phyloP scores from a whole-genome alignment of 2,888 invertebrate genomes.

The Oligia strigilis region DNA sequence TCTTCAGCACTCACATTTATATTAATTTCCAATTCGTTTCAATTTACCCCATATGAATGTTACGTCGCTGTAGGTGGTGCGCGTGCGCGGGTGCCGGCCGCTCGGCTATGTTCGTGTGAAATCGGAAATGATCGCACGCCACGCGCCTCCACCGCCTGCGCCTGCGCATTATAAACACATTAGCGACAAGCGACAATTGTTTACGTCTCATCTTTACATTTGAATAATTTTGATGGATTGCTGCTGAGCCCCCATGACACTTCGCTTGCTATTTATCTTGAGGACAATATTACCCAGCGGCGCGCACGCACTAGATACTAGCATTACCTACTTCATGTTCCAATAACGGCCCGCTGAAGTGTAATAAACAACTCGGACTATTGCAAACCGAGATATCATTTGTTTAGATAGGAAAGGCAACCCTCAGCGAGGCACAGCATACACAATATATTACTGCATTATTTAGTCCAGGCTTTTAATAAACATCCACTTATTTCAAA shows the following conservation, averaged over 20 bases:
- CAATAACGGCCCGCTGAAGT: neutral
- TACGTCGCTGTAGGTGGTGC: conserved; percentile 56
- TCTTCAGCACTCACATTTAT: conserved; percentile 45
- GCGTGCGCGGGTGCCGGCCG: conserved; percentile 49
- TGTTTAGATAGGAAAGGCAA: neutral
- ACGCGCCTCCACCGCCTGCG: conserved; percentile 55
- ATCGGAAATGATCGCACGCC: conserved; percentile 68
- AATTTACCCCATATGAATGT: conserved; percentile 55
- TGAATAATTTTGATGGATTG: conserved; percentile 77
- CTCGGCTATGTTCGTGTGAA: conserved; percentile 62
- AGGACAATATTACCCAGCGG: neutral
- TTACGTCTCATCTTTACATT: conserved; percentile 78
- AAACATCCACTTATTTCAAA: neutral
- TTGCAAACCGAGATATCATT: neutral
- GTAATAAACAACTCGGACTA: neutral
- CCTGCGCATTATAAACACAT: conserved; percentile 74
- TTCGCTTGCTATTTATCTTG: conserved; percentile 1
- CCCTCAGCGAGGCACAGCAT: too few relatives aligned
- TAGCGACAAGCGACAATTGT: conserved; percentile 71
- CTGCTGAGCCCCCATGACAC: conserved; percentile 30
- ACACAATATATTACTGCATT: neutral
- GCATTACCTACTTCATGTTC: neutral
- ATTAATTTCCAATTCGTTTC: conserved; percentile 68
- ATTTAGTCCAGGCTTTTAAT: too few relatives aligned
- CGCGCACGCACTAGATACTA: conserved; percentile 3